Evolutionary conservation across 2,113 vertebrate genomes (phyloP), one percentile per base, ranked within the genome.

Genomic region (Campylorhamphus procurvoides): DNA sequence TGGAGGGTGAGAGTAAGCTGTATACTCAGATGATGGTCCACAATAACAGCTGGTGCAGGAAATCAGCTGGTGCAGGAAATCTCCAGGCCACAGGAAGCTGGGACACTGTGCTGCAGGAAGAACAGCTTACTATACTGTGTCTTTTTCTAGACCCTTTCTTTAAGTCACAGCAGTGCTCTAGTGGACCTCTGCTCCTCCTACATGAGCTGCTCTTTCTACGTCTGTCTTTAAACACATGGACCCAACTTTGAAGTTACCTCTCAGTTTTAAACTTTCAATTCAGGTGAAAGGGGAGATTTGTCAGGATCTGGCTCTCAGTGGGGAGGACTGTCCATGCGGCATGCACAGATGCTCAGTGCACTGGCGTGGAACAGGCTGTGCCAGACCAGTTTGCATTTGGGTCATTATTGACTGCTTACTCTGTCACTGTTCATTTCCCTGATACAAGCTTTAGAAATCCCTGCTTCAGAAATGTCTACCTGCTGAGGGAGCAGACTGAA

Each of bases 291-390:
- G 6, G 22, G 18, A 77, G 14, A 24, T 81, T 78, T 4, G 6
- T 29, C 27, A 39, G 82, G 27, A 27, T 71, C 31, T 66, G 60
- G 18, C 23, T 46, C n/a, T 66, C 4, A 0, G 18, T 44, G 40
- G 35, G 63, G 64, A 47, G 31, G 28, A 12, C 52, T 25, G 12
- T 79, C 35, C n/a, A 5, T 44, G 40, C 60, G 74, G 75, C 56
- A 66, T 0, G 3, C 40, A 22, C 1, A 2, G 39, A 42, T 66
- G 68, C 39, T 69, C 1, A 7, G 40, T 25, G 73, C 0, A 0
- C 69, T 69, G 82, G 14, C 0, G 1, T 53, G 74, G 78, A 92
- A 84, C 40, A 62, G 55, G 50, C 52, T 0, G 0, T 69, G 63
- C 63, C 91, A 68, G 44, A 40, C 25, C 35, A 35, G 69, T 84